phyloP scores from a whole-genome alignment of 2,888 invertebrate species.

The Eupithecia inturbata region DNA sequence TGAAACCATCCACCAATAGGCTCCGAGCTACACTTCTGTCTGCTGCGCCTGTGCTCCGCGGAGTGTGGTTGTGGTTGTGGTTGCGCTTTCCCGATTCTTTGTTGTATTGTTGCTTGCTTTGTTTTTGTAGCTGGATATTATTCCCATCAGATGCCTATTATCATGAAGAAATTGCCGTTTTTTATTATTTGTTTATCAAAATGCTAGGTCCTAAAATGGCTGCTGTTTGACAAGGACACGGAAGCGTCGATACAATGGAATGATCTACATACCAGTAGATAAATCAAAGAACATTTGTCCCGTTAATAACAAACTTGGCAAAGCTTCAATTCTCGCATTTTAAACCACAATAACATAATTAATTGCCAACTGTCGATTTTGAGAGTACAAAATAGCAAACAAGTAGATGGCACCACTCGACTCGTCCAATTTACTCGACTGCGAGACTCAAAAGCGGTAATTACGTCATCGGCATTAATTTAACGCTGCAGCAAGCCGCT shows the following conservation, averaged over 20 bases:
- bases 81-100: conserved; percentile 14
- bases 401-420: conserved; percentile 4
- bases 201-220: background rate
- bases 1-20: background rate
- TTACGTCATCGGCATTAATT: conserved; percentile 35
- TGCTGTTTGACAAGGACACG: background rate
- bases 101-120: conserved; percentile 7
- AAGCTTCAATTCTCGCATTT: no score
- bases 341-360: background rate
- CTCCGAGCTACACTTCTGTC: background rate
- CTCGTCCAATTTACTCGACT: conserved; percentile 13
- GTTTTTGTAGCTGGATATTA: background rate
- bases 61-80: background rate
- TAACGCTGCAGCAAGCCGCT: conserved; percentile 34
- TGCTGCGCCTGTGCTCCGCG: background rate
- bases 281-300: no score
- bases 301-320: background rate
- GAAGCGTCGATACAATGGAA: background rate
- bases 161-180: background rate
- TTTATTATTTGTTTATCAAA: background rate
- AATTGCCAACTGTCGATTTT: background rate
- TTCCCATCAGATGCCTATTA: background rate
- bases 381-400: background rate
- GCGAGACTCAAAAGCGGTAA: conserved; percentile 19
- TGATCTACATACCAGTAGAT: background rate